Base-by-base conservation (phyloP, 2,797 vertebrate species). In the Otolemur crassicaudatus region DNA sequence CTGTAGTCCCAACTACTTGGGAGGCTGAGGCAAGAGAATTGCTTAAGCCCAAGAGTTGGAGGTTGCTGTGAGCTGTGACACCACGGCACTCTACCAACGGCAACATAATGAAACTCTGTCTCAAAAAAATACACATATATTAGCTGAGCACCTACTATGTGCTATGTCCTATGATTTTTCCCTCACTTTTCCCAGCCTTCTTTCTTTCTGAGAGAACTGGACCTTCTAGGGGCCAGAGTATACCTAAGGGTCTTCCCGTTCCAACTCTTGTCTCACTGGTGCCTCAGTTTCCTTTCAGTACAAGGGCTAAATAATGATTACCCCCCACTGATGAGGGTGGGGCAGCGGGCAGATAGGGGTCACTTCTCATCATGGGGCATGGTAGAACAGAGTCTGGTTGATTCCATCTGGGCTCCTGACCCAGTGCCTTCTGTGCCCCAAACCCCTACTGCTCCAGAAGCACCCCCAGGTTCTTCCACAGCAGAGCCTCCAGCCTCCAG, bases 401-500 rank as follows among this genome's bases (percentile, higher is more conserved):
- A 63, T 56, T 65, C 67, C n/a, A 58, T 31, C 76, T 67, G 49
- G 37, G 27, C n/a, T 40, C 75, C 34, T 63, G 56, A 80, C 56
- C 56, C 56, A 37, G 31, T 8, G 53, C 80, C 85, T 92, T 49
- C 69, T 87, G 53, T 23, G 25, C 43, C 46, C 19, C 76, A 58
- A 60, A 17, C 34, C 49, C 20, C 46, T 11, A 65, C 70, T 31
- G 7, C 40, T 40, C 34, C 29, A 46, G 31, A 43, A 67, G 23
- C 70, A 46, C 90, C 27, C 56, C 80, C n/a, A 29, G 73, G 23
- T 90, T 22, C 60, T 43, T 84, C 7, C 82, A 79, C 81, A 82
- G 34, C 80, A 67, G 27, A 60, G 94, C 80, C 90, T 97, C 72
- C 37, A 70, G 77, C 63, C 88, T 73, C 81, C 94, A 96, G 96